Conservation (phyloP, 2,888 invertebrate species). For the Cerceris ruficornis region DNA sequence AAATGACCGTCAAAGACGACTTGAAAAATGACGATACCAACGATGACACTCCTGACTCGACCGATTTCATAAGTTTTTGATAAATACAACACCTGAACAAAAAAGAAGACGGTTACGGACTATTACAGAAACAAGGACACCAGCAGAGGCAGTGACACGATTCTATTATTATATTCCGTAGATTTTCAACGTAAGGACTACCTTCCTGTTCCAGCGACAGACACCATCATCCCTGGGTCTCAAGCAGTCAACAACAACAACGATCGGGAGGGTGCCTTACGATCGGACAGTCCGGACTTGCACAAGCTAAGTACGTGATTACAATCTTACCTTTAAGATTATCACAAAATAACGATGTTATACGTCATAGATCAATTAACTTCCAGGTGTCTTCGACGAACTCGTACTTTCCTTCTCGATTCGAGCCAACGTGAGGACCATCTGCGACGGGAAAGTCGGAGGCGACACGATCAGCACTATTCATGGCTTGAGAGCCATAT, state of each 20-base stretch:
- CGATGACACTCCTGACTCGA: too few relatives aligned
- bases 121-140: slow-evolving; percentile 56
- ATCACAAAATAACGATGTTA: background rate
- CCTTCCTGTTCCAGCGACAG: slow-evolving; percentile 79
- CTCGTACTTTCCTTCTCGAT: slow-evolving; percentile 81
- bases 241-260: slow-evolving; percentile 63
- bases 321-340: background rate
- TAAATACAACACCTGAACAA: background rate
- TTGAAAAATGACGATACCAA: too few relatives aligned
- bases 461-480: slow-evolving; percentile 81
- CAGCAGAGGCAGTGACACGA: slow-evolving; percentile 64
- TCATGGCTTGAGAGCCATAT: slow-evolving; percentile 80
- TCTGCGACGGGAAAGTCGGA: slow-evolving; percentile 80
- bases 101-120: slow-evolving; percentile 47
- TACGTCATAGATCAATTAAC: background rate
- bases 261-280: slow-evolving; percentile 67
- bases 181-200: slow-evolving; percentile 76
- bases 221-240: slow-evolving; percentile 66
- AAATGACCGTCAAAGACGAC: too few relatives aligned
- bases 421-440: slow-evolving; percentile 76
- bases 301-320: slow-evolving; percentile 73
- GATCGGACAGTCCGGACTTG: slow-evolving; percentile 66
- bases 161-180: slow-evolving; percentile 72
- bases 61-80: too few relatives aligned
- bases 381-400: slow-evolving; percentile 75